Base-by-base conservation (phyloP, 2,888 invertebrate genomes). In the Himalopsyche anomala region DNA sequence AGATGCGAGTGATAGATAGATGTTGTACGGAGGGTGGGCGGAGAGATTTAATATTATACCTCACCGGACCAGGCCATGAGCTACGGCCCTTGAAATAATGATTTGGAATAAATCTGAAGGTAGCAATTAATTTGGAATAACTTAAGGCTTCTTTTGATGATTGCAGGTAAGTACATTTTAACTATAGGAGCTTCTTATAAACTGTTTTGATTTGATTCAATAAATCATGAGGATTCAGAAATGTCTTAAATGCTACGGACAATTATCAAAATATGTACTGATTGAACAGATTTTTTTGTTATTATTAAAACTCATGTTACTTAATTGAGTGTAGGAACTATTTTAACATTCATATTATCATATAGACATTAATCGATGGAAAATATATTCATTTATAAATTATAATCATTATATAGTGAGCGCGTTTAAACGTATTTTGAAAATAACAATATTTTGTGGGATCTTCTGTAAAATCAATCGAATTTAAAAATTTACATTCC, bases 1-100 rank as follows among this genome's bases (percentile, higher is more conserved):
- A 88, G 88, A 88, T 88, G 85, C 86, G 83, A 85, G 38, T 88
- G 88, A 88, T 88, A 88, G 88, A 88, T 88, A 87, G 87, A 84
- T 88, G 86, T 79, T 38, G 86, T 80, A 79, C 54, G 83, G 85
- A 56, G 84, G 81, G 87, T 85, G 82, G 87, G 87, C 87, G 87
- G 85, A 79, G 84, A 82, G 42, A 55, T 56, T 84, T 84, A 40
- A 84, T 86, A 79, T 79, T 83, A 83, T 81, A 84, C 84, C 81
- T 51, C 51, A 28, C 40, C 36, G 40, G 28, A 42, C 84, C 82
- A 83, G 54, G 28, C 69, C 83, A 85, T 54, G 84, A 51, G 84
- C 45, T 80, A 45, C 84, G 42, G 81, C 80, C 82, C 81, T 86
- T 51, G 79, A 79, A 62, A 83, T 82, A 80, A 83, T 85, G 45